Evolutionary conservation across 2,797 vertebrate genomes (phyloP), one percentile per base, ranked within the genome.

Genomic region (Aplochiton taeniatus): DNA sequence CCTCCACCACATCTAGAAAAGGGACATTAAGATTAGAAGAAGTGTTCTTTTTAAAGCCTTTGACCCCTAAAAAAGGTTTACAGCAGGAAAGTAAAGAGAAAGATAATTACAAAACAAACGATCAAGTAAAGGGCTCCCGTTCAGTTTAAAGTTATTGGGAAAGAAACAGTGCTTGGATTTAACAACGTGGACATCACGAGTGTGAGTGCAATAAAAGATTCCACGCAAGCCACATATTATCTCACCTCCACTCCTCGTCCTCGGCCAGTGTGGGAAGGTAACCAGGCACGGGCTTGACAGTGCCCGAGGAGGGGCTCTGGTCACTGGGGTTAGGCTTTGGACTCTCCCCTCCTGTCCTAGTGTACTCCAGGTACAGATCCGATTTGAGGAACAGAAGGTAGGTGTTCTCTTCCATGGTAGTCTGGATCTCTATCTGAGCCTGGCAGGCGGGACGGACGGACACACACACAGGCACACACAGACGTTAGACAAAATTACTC

Each of bases 341-440:
- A 81, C 95, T 98, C 89, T 97, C 95, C 41, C 92, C 91, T 73
- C 93, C 95, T 17, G 94, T 95, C 80, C 94, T 91, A 0, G 95
- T 94, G 81, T 95, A 96, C 68, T 96, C 95, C 91, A 98, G 91
- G 88, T 98, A 98, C 85, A 96, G 91, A 87, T 98, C 95, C 0
- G 97, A 98, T 87, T 96, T 98, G 50, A 98, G 95, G 82, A 99
- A 99, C 66, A 96, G 88, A 18, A 97, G 97, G 79, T 98, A 99
- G 50, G 95, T 95, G 83, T 96, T 96, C 79, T 96, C 95, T 84
- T 98, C 97, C 88, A 99, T 95, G 87, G 93, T 93, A 69, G 91
- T 87, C 86, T 99, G 97, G 79, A 99, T 94, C 88, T 99, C 96
- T 0, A 93, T 96, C 88, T 96, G 96, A 41, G 96, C 97, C 94